Evolutionary conservation across 2,888 invertebrate genomes (phyloP), one percentile per base, ranked within the genome.

Genomic region (Lymantria monacha): DNA sequence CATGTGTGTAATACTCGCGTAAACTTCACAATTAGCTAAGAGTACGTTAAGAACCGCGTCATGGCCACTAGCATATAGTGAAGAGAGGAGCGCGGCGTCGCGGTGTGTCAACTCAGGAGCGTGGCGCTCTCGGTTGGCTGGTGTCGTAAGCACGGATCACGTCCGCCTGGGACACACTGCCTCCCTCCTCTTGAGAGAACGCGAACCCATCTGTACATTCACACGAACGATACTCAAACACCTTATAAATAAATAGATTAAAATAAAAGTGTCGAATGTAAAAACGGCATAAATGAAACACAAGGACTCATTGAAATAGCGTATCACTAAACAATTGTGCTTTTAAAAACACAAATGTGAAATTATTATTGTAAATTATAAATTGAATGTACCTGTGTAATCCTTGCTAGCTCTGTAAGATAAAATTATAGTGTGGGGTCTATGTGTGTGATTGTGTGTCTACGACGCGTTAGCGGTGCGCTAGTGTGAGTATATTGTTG

Each of bases 101-200:
- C n/a, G 30, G 55, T 53, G 36, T 43, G 74, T 72, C 80, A 75
- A 78, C 85, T 86, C 79, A 94, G 92, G 94, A 94, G 86, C 94
- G 96, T 79, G 93, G 94, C 69, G 95, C 95, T 85, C 96, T 95
- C 83, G 96, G 96, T 83, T 95, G 93, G 79, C 96, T 97, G 70
- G 98, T 98, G 92, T 99, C 97, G 94, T 99, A 99, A 48, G 97
- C 97, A 81, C 99, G 95, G 83, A 99, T 98, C 81, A 99, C 95
- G 79, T 97, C 97, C 66, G 98, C 96, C 92, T 99, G 97, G 47
- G 97, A 95, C 61, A 99, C 97, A 72, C 95, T 96, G 66, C 98
- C 98, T 79, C 98, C 97, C 92, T 99, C 99, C 92, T 99, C 99
- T 95, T 99, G 99, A 42, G 99, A 99, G 92, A 99, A 99, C 67